Base-by-base conservation (phyloP, 2,888 invertebrate genomes). In the Drosophila longiperda region DNA sequence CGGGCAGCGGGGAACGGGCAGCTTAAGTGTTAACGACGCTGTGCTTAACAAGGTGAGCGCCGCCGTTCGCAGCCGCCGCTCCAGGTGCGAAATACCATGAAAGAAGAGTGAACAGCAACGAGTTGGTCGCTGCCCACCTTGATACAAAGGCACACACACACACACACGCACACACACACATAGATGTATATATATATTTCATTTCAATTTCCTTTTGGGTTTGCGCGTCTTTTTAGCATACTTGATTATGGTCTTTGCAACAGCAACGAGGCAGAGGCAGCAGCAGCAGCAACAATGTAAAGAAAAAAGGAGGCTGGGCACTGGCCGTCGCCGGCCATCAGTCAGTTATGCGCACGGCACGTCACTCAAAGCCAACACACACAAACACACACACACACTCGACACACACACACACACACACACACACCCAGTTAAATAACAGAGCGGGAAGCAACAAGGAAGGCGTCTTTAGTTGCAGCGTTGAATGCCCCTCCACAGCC, bases 271-370 rank as follows among this genome's bases (percentile, higher is more conserved):
- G 26, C 15, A 53, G 34, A 5, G 40, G 50, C 57, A 26, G 12
- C 26, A 32, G 26, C 26, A 55, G 55, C 20, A 38, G 54, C 54
- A 45, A 15, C 62, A 65, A 61, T 60, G 66, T 69, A 63, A 76
- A 86, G 85, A 78, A 78, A 81, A 36, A 54, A 54, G 54, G 84
- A 87, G 90, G 85, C 85, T 74, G 90, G 87, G 73, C 87, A 26
- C 79, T 87, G 90, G 81, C 75, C 84, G 90, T 85, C 86, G 89
- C 90, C 77, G 90, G 84, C 90, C 85, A 90, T 86, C 85, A 89
- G 90, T 86, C 90, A 86, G 90, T 85, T 85, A 84, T 90, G 85
- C 71, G 87, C 85, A 87, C 74, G 90, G 90, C 90, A 90, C 90
- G 90, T 86, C 85, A 86, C 90, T 86, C 85, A 80, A 80, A 79